Percentiles rank a stretch among this genome's conserved stretches.
Evolutionary conservation across 2,888 invertebrate species (phyloP).

Genomic region (Ormyrus rosae): DNA sequence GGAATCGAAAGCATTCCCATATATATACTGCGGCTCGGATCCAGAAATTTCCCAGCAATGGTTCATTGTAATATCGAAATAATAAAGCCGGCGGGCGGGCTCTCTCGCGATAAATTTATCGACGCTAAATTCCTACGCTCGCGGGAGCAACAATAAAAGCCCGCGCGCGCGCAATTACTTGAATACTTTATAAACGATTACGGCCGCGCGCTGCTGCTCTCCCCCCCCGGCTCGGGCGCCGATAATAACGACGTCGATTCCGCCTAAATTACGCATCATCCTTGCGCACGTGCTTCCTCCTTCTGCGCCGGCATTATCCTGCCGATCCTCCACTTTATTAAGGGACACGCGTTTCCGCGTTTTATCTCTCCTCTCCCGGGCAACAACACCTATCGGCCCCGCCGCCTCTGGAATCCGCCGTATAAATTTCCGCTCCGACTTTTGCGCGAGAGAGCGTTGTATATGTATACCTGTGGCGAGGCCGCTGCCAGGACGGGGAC

Average conservation of each 20-base stretch:
- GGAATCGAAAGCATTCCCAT: conserved; percentile 26
- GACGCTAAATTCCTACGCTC: conserved; percentile 23
- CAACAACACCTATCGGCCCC: neutral
- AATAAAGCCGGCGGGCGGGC: neutral
- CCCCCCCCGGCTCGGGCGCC: neutral
- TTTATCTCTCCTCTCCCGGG: conserved; percentile 3
- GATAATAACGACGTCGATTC: conserved; percentile 30
- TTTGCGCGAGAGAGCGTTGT: conserved; percentile 28
- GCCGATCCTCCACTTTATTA: conserved; percentile 30
- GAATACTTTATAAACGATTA: conserved; percentile 51
- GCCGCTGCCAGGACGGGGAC: conserved; percentile 68
- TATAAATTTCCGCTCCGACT: conserved; percentile 54
- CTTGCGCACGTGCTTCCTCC: neutral
- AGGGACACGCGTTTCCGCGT: conserved; percentile 34
- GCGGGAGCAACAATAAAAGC: neutral
- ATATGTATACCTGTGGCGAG: neutral
- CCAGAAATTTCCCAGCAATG: neutral
- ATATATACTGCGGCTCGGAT: neutral
- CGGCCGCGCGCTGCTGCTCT: neutral
- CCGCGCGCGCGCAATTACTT: conserved; percentile 17
- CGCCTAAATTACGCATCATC: conserved; percentile 29
- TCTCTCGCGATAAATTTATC: conserved; percentile 30
- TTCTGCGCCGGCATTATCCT: conserved; percentile 7
- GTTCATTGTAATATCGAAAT: conserved; percentile 18
- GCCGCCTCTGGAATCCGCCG: conserved; percentile 27